Evolutionary conservation across 2,888 invertebrate genomes (phyloP).

Genomic region (Eristalinus aeneus): DNA sequence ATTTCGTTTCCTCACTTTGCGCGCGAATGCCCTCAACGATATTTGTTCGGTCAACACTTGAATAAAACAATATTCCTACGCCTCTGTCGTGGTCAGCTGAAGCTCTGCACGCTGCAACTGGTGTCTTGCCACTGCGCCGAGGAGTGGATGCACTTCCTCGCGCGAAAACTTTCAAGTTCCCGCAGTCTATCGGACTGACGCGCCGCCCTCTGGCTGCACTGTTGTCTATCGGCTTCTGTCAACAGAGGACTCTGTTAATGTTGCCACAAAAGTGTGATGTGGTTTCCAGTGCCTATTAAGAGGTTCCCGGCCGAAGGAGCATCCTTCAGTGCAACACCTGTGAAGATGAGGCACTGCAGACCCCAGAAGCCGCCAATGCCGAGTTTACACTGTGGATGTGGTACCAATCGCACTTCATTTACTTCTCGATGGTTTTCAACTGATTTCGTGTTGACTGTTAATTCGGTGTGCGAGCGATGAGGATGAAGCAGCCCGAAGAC

Average conservation of each 20-base stretch:
- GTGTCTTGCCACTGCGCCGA: neutral
- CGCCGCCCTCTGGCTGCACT: slow-evolving; percentile 30
- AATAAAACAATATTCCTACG: slow-evolving; percentile 44
- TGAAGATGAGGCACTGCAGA: slow-evolving; percentile 38
- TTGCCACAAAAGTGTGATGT: slow-evolving; percentile 49
- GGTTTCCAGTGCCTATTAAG: slow-evolving; percentile 23
- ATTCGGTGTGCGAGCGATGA: slow-evolving; percentile 17
- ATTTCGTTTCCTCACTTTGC: slow-evolving; percentile 61
- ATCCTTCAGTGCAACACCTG: slow-evolving; percentile 57
- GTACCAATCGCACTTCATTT: slow-evolving; percentile 70
- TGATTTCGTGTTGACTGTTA: slow-evolving; percentile 66
- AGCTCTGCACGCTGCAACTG: slow-evolving; percentile 8
- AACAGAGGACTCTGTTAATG: slow-evolving; percentile 53
- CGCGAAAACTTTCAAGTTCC: slow-evolving; percentile 65
- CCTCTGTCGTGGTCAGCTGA: neutral
- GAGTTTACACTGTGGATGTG: slow-evolving; percentile 50
- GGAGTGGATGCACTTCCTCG: slow-evolving; percentile 41
- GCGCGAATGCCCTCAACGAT: slow-evolving; percentile 67
- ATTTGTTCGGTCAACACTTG: slow-evolving; percentile 67
- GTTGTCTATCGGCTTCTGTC: slow-evolving; percentile 42
- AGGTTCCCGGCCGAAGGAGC: slow-evolving; percentile 19
- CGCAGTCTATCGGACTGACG: slow-evolving; percentile 38
- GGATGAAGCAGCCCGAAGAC: neutral
- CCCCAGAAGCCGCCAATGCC: slow-evolving; percentile 40
- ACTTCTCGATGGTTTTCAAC: slow-evolving; percentile 67